Percentiles rank a stretch among this genome's conserved stretches.
Conservation (phyloP, 2,113 vertebrate species). For the Rhea americana region DNA sequence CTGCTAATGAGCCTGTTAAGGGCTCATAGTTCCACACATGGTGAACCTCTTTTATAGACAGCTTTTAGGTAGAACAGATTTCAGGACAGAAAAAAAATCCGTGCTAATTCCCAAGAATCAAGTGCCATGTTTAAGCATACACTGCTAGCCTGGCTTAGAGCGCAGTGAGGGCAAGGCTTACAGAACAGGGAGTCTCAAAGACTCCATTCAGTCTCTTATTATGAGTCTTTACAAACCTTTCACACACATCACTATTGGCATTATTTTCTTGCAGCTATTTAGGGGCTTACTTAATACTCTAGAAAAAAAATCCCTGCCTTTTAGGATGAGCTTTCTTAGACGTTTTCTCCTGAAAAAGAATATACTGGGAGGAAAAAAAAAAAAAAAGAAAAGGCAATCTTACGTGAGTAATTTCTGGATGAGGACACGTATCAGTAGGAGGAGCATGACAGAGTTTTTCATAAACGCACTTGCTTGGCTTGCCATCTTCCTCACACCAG, state of each 20-base stretch:
- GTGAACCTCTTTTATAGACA: not conserved
- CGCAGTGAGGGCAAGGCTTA: not conserved
- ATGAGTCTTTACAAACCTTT: conserved; percentile 41
- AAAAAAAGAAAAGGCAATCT: conserved; percentile 58
- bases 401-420: conserved; percentile 86
- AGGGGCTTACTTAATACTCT: conserved; percentile 32
- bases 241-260: conserved; percentile 22
- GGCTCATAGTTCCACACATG: not conserved
- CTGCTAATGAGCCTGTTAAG: not conserved
- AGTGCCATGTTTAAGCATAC: not conserved
- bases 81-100: not conserved
- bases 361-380: not conserved
- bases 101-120: not conserved
- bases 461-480: conserved; percentile 81
- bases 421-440: conserved; percentile 76
- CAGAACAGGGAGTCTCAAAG: conserved; percentile 48
- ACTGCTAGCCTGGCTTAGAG: not conserved
- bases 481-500: conserved; percentile 81
- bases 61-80: not conserved
- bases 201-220: conserved; percentile 50
- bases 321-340: not conserved
- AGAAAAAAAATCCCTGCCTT: not conserved
- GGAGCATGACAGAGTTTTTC: conserved; percentile 70
- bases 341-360: conserved; percentile 10
- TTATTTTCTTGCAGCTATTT: conserved; percentile 51